Percentiles rank a stretch among this genome's conserved stretches.
phyloP scores from a whole-genome alignment of 2,888 invertebrate genomes.

The Helleia helle region DNA sequence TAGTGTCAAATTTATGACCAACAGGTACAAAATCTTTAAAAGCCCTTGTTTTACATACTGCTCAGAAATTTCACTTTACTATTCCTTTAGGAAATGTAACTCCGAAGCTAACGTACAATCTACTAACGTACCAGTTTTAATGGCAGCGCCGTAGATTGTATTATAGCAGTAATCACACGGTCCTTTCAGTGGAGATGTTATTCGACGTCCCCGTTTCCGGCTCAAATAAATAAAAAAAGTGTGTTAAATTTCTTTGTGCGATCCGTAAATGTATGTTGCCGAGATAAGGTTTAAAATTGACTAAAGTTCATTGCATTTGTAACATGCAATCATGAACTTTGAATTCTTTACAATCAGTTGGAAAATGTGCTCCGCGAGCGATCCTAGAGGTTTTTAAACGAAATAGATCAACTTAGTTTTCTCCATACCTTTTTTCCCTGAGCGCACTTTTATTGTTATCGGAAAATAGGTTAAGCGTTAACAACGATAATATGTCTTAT shows the following conservation, averaged over 20 bases:
- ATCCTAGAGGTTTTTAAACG: not conserved
- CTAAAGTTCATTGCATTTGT: constrained; percentile 8
- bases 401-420: constrained; percentile 3
- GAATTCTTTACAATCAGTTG: constrained; percentile 21
- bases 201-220: constrained; percentile 30
- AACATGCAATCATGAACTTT: constrained; percentile 25
- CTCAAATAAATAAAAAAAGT: constrained; percentile 27
- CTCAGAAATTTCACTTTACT: too few relatives aligned
- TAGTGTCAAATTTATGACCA: too few relatives aligned
- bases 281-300: constrained; percentile 16
- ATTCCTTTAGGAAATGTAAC: too few relatives aligned
- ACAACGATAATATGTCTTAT: too few relatives aligned
- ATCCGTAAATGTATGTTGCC: constrained; percentile 12
- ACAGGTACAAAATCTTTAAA: too few relatives aligned
- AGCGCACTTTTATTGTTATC: not conserved
- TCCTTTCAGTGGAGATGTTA: constrained; percentile 28
- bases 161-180: constrained; percentile 28
- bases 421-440: not conserved
- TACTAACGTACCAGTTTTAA: not conserved
- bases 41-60: too few relatives aligned
- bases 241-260: constrained; percentile 18
- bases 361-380: not conserved
- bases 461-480: not conserved
- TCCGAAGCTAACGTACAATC: too few relatives aligned
- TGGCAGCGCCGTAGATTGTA: constrained; percentile 18